A percentile compares a stretch with the other conserved stretches of the same genome.
Conservation (phyloP, 2,113 vertebrate species). For the Lagopus leucura region DNA sequence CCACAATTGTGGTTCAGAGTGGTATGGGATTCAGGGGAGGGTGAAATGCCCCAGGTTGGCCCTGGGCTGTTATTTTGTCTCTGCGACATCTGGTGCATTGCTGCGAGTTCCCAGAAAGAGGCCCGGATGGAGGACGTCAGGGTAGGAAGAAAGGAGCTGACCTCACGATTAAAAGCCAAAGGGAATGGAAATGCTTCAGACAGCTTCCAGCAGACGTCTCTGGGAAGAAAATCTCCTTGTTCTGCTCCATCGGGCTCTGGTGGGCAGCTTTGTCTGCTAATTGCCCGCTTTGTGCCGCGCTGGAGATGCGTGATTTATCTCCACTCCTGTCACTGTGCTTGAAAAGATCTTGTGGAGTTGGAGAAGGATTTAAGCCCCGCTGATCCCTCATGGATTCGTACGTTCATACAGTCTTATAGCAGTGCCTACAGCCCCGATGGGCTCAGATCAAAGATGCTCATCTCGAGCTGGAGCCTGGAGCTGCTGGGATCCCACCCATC, state of each 20-base stretch:
- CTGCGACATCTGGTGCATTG: constrained; percentile 29
- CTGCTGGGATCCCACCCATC: background rate
- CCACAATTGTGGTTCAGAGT: accelerated
- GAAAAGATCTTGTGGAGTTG: background rate
- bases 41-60: background rate
- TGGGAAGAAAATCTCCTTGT: background rate
- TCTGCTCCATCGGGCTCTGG: background rate
- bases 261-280: constrained; percentile 6
- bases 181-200: constrained; percentile 40
- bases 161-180: constrained; percentile 41
- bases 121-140: constrained; percentile 41
- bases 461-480: background rate
- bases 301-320: constrained; percentile 5
- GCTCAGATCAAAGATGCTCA: background rate
- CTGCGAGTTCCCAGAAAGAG: constrained; percentile 54
- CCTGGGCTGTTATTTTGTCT: constrained; percentile 48
- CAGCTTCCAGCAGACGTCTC: background rate
- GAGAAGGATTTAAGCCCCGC: background rate
- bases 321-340: accelerated
- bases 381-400: background rate
- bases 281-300: background rate
- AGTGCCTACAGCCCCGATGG: background rate
- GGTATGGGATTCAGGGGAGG: background rate
- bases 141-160: constrained; percentile 42
- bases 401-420: accelerated